Base-by-base conservation (phyloP, 2,797 vertebrate genomes). In the Syngnathus acus region DNA sequence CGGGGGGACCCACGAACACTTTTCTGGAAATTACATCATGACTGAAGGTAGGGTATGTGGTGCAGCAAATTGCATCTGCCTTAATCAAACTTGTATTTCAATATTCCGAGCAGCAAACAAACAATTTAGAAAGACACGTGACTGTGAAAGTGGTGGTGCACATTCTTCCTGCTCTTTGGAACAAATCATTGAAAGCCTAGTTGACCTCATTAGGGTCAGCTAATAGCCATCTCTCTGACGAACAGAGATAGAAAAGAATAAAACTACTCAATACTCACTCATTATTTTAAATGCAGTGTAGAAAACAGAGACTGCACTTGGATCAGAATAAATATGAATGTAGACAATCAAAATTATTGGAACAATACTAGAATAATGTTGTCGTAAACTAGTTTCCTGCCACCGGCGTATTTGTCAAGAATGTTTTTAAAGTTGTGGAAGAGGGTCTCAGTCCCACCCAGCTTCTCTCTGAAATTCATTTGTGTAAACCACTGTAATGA, bases 1-100 rank as follows among this genome's bases (percentile, higher is more conserved):
- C 11, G 84, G 90, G 11, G 88, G 81, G 75, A 67, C 87, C 74
- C 85, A 87, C 82, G 86, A 90, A 48, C 86, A 89, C 79, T 90
- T 91, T 72, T 73, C 83, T 58, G 85, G 86, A 85, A 89, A 89
- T 87, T 84, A 86, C 85, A 84, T 82, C 85, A 92, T 91, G 90
- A 88, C 90, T 64, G 84, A 89, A 89, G 92, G 91, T 93, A 89
- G 48, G 7, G 32, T 58, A 38, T 58, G 32, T 37, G 32, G 14
- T 65, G 68, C 26, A 26, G 21, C 42, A 47, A 10, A 60, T 60
- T 32, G 55, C 13, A 8, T 58, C 13, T 55, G 53, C 23, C 61
- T 3, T 45, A 17, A 21, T 43, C 10, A 9, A 4, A 11, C 17
- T n/a, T 39, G 58, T 10, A n/a, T 57, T 7, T 5, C 58, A 64